These are phyloP conservation scores for Poeciliopsis gracilis DNA, from an alignment of 2,797 vertebrate species.

Conservation along the genomic window DNA sequence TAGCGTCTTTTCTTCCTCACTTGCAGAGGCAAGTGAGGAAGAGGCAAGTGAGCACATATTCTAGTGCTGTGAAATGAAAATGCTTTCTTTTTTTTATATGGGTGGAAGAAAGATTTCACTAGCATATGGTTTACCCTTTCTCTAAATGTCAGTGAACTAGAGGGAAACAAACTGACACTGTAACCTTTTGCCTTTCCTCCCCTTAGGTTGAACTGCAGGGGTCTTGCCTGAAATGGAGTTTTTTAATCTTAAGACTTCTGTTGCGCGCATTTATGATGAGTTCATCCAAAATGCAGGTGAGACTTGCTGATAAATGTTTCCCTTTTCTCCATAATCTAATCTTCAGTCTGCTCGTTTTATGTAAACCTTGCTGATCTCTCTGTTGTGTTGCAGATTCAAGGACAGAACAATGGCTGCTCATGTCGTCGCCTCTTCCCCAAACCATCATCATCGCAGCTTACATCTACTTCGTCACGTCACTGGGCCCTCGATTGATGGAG, in stretches of 20 bases:
- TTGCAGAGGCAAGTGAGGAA: too few relatives aligned
- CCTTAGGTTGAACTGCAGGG: slow-evolving; percentile 28
- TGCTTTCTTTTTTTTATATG: background rate
- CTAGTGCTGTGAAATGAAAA: background rate
- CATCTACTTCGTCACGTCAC: slow-evolving; percentile 89
- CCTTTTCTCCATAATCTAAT: background rate
- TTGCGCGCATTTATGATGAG: slow-evolving; percentile 85
- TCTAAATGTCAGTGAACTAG: slow-evolving; percentile 3
- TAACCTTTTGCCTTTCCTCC: slow-evolving; percentile 1
- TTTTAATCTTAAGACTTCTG: slow-evolving; percentile 84
- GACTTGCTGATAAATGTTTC: slow-evolving; percentile 15
- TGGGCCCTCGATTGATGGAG: slow-evolving; percentile 96
- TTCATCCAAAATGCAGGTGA: slow-evolving; percentile 92
- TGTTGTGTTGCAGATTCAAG: slow-evolving; percentile 83
- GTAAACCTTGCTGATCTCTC: background rate
- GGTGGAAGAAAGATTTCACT: background rate
- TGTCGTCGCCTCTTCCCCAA: slow-evolving; percentile 92
- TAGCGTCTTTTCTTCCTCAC: background rate
- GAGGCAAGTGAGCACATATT: too few relatives aligned
- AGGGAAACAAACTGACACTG: background rate
- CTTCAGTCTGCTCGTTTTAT: background rate
- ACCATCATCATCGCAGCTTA: slow-evolving; percentile 86
- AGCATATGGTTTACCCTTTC: background rate
- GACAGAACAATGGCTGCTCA: slow-evolving; percentile 88
- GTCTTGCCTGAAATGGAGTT: slow-evolving; percentile 85